These are phyloP conservation scores for Apodemia zela DNA, from an alignment of 2,888 invertebrate species.

Conservation along the genomic window DNA sequence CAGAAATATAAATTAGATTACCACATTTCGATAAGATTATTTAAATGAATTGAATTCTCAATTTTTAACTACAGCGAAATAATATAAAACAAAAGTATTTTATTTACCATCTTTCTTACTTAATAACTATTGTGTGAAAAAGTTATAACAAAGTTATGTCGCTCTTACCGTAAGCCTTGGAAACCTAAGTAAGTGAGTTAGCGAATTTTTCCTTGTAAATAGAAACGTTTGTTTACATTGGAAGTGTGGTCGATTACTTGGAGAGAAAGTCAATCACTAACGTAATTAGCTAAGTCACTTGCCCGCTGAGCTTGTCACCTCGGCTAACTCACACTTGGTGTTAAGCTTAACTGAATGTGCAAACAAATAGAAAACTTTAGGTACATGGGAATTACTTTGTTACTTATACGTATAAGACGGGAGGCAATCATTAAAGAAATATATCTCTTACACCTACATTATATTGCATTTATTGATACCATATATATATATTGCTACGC, in stretches of 20 bases:
- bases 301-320: conserved; percentile 1
- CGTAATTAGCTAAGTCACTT: conserved; percentile 51
- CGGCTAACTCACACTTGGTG: background rate
- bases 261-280: conserved; percentile 55
- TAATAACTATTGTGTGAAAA: conserved; percentile 17
- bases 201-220: conserved; percentile 71
- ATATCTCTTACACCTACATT: no score
- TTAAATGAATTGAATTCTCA: background rate
- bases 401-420: no score
- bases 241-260: conserved; percentile 73
- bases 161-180: conserved; percentile 48
- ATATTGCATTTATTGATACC: no score
- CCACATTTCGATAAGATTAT: no score
- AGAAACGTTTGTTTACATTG: conserved; percentile 72
- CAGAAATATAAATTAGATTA: no score
- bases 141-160: conserved; percentile 25
- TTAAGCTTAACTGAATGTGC: background rate
- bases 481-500: no score
- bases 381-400: conserved; percentile 1
- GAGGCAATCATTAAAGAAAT: no score
- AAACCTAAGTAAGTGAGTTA: conserved; percentile 63
- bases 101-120: conserved; percentile 17
- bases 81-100: background rate
- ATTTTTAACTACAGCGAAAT: conserved; percentile 2
- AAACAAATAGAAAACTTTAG: background rate